A percentile compares a stretch with the other conserved stretches of the same genome.
phyloP scores from a whole-genome alignment of 2,888 invertebrate species.

The Cephalotes varians region DNA sequence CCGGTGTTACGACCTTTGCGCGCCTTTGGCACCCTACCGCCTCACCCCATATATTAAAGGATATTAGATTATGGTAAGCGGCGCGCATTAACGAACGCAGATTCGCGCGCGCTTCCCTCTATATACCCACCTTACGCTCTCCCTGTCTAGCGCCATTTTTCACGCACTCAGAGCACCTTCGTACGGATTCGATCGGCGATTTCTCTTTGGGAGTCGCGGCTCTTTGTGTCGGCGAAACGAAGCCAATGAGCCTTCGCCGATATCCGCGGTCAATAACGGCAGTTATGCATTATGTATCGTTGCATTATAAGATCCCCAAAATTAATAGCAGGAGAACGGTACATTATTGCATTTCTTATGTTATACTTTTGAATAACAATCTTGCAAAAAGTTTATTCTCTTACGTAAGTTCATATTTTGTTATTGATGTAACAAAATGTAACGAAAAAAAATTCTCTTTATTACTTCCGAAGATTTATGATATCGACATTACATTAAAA shows the following conservation, averaged over 20 bases:
- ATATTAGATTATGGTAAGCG: slow-evolving; percentile 83
- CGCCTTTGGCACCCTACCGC: slow-evolving; percentile 80
- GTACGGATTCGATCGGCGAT: slow-evolving; percentile 62
- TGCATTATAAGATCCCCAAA: slow-evolving; percentile 21
- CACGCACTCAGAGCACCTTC: slow-evolving; percentile 67
- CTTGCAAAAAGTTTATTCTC: not conserved
- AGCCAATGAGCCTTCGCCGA: slow-evolving; percentile 52
- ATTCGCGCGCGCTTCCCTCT: slow-evolving; percentile 63
- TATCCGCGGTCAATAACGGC: slow-evolving; percentile 52
- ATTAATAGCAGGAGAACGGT: slow-evolving; percentile 14
- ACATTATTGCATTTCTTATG: slow-evolving; percentile 14
- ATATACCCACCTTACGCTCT: slow-evolving; percentile 57
- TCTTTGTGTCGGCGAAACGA: slow-evolving; percentile 57
- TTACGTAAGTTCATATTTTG: not conserved
- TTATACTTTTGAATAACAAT: not conserved
- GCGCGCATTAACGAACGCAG: slow-evolving; percentile 74
- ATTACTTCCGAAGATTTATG: not conserved
- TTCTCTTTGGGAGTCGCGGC: slow-evolving; percentile 70
- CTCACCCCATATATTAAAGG: slow-evolving; percentile 82
- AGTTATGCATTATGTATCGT: slow-evolving; percentile 31
- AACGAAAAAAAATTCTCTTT: too few relatives aligned
- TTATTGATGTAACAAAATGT: not conserved
- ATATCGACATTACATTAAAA: not conserved
- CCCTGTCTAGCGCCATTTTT: slow-evolving; percentile 71
- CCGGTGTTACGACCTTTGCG: slow-evolving; percentile 82